These are phyloP conservation scores for Tinea pellionella DNA, from an alignment of 2,888 invertebrate species.

Conservation along the genomic window DNA sequence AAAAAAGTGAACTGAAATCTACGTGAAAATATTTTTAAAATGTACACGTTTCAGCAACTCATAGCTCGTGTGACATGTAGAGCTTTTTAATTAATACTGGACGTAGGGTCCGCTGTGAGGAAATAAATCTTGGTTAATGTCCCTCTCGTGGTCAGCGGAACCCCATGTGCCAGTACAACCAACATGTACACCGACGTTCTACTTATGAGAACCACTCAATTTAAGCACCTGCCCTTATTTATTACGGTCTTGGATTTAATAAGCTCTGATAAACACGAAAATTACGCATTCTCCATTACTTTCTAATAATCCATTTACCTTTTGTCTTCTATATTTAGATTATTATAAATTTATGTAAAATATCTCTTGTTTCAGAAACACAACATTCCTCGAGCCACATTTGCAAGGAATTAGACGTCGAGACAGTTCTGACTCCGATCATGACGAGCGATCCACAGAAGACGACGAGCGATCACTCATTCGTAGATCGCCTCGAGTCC, in stretches of 20 bases:
- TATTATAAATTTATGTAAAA: neutral
- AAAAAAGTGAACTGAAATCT: no score
- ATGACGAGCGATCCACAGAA: conserved; percentile 61
- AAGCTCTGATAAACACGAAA: neutral
- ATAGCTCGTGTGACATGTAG: conserved; percentile 30
- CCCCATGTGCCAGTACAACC: conserved; percentile 33
- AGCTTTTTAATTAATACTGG: conserved; percentile 64
- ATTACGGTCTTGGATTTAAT: neutral
- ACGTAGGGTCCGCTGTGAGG: conserved; percentile 26
- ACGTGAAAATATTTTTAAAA: neutral
- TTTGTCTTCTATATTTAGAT: neutral
- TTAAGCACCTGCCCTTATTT: conserved; percentile 9
- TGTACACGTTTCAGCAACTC: neutral
- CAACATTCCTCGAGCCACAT: conserved; percentile 80
- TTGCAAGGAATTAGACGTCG: conserved; percentile 71
- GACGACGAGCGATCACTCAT: conserved; percentile 57
- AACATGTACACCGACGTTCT: conserved; percentile 28
- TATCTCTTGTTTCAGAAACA: conserved; percentile 73
- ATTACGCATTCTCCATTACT: neutral
- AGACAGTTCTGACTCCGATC: conserved; percentile 62
- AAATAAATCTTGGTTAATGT: conserved; percentile 67
- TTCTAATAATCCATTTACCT: neutral
- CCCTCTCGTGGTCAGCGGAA: conserved; percentile 49
- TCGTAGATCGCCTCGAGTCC: conserved; percentile 52
- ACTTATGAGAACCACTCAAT: conserved; percentile 16